Base-by-base conservation (phyloP, 1,140 invertebrate genomes). In the Cyrtorhinus lividipennis region DNA sequence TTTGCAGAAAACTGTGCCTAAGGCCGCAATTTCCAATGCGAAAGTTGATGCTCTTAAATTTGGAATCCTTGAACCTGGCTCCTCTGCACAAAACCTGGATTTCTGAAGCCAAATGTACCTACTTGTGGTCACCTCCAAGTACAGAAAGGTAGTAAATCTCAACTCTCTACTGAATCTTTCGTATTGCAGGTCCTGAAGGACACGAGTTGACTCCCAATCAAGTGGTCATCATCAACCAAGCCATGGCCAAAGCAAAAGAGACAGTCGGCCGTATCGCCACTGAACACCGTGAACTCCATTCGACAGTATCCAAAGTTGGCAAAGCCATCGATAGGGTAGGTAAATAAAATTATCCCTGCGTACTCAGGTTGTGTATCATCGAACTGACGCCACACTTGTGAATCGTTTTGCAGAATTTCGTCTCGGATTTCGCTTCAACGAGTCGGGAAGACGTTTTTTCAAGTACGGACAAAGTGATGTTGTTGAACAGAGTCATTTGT, bases 401-500 rank as follows among this genome's bases (percentile, higher is more conserved):
- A n/a, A n/a, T n/a, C n/a, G n/a, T n/a, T n/a, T 73, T 74, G 62
- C 70, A 83, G 82, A 95, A 94, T 77, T 96, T 96, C 72, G 86
- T 89, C 56, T 81, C 87, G 0, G 92, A 97, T 72, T 95, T 94
- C 78, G 84, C 87, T 12, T 86, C 90, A 2, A 90, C 92, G 8
- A 86, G 86, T 53, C 83, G 87, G 66, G 90, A 92, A 61, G 88
- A 93, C 72, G 83, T 88, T 0, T 91, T 97, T 73, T 83, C 85
- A 56, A 82, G 83, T 23, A 75, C 84, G 24, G 83, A 87, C 48
- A 92, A 92, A 70, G 78, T 84, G 30, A 81, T 85, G 66, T 77
- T 93, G 15, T 76, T 98, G 46, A 95, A 97, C 76, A 86, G 94
- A 77, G 90, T 95, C n/a, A 91, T 98, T 45, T 92, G 91, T 69